Base-by-base conservation (phyloP, 1,140 invertebrate genomes). In the Xylocopa sonorina region DNA sequence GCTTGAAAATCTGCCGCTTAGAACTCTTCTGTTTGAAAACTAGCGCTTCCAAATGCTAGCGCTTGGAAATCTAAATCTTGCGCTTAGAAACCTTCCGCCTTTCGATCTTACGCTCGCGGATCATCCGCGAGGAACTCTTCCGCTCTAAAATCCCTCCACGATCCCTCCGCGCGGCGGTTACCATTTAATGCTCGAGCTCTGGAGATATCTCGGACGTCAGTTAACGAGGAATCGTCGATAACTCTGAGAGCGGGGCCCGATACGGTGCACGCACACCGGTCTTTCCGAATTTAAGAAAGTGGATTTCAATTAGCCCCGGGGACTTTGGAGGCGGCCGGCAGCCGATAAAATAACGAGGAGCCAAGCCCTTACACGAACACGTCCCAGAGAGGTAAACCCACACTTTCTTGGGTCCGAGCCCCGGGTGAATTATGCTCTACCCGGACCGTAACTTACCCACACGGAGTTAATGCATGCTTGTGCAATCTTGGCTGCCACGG, bases 381-480 rank as follows among this genome's bases (percentile, higher is more conserved):
- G 63, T 68, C 41, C 46, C 55, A 74, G 81, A 81, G 77, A 84
- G 62, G 76, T 78, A 85, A 88, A 84, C 81, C 82, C 80, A 88
- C 86, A 88, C 87, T 88, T 88, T 84, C 83, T 83, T 82, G 79
- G 64, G n/a, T n/a, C n/a, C n/a, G n/a, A n/a, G n/a, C n/a, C 74
- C 41, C 72, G 71, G 86, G 88, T 90, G 90, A 91, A 91, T 91
- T 91, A 91, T 90, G 87, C 85, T 88, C 88, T 85, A 81, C 71
- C 73, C 72, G 81, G 72, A 86, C 87, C 88, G 90, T 91, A 91
- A 91, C 87, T 91, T 90, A 91, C 88, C 83, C 80, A 87, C 87
- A 86, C 87, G 79, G 81, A 91, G 87, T 90, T 89, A 91, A 91
- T 91, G 90, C 86, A 77, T 84, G 87, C 89, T 89, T 90, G 89